A percentile compares a stretch with the other conserved stretches of the same genome.
These are phyloP conservation scores for Syngnathus typhle DNA, from an alignment of 2,113 vertebrate genomes.

Conservation along the genomic window DNA sequence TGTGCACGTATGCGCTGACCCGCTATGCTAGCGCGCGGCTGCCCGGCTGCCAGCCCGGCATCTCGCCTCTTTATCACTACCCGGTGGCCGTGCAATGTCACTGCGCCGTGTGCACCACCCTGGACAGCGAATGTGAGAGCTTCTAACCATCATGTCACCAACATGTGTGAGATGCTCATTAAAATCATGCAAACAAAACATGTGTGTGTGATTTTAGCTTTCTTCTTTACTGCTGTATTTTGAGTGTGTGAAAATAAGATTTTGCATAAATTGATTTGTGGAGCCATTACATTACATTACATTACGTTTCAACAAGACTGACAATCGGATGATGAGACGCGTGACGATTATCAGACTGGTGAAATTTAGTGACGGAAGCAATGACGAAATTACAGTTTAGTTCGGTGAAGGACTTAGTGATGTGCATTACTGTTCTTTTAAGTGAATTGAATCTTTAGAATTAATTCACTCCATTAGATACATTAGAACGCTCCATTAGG, in stretches of 20 bases:
- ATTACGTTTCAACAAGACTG: no score
- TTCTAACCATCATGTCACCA: slow-evolving; percentile 45
- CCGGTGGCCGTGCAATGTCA: slow-evolving; percentile 69
- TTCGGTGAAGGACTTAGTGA: no score
- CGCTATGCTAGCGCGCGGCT: slow-evolving; percentile 60
- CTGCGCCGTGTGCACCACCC: slow-evolving; percentile 65
- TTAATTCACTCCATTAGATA: no score
- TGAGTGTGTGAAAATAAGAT: not conserved
- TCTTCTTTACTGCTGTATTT: not conserved
- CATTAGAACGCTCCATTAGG: no score
- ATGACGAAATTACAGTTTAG: no score
- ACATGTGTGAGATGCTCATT: not conserved
- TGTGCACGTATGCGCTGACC: slow-evolving; percentile 66
- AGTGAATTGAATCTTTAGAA: no score
- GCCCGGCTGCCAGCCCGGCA: slow-evolving; percentile 59
- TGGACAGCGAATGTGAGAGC: slow-evolving; percentile 71
- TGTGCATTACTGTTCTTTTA: no score
- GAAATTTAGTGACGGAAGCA: no score
- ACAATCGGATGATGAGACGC: no score
- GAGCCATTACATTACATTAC: no score
- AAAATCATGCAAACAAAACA: slow-evolving; percentile 2
- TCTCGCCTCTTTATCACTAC: slow-evolving; percentile 69
- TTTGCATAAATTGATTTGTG: no score
- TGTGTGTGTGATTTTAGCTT: not conserved
- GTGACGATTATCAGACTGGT: no score